Percentiles rank a stretch among this genome's conserved stretches.
phyloP scores from a whole-genome alignment of 2,797 vertebrate species.

The Emydoidea blandingii region DNA sequence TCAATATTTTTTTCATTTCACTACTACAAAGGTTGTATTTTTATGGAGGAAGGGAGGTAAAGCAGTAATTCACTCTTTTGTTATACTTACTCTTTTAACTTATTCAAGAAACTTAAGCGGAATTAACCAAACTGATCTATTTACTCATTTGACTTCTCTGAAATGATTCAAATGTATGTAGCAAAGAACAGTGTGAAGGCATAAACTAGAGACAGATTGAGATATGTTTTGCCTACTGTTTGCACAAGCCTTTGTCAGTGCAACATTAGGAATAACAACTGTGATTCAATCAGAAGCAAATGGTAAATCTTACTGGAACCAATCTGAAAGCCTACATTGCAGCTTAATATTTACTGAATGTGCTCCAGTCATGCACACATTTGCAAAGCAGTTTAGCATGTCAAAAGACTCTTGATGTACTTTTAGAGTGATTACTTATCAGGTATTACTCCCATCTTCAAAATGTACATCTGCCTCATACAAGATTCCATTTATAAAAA shows the following conservation, averaged over 20 bases:
- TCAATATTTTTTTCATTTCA: constrained; percentile 11
- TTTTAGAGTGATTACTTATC: constrained; percentile 4
- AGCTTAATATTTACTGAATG: not conserved
- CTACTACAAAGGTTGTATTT: not conserved
- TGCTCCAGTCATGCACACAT: not conserved
- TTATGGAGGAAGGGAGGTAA: not conserved
- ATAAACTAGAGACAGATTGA: not conserved
- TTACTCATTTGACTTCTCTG: not conserved
- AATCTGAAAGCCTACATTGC: not conserved
- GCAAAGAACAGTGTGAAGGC: not conserved
- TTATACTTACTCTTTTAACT: not conserved
- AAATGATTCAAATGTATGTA: not conserved
- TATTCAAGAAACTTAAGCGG: not conserved
- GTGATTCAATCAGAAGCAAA: not conserved
- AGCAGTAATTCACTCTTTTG: not conserved
- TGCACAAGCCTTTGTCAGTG: not conserved
- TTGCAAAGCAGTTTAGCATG: not conserved
- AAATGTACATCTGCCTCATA: constrained; percentile 12
- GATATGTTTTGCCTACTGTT: not conserved
- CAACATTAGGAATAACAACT: not conserved
- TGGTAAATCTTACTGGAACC: not conserved
- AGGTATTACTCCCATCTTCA: not conserved
- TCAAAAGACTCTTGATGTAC: not conserved
- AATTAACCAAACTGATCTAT: constrained; percentile 7
- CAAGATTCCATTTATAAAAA: constrained; percentile 5